Evolutionary conservation across 2,888 invertebrate species (phyloP), one percentile per base, ranked within the genome.

Genomic region (Epistrophella euchroma): DNA sequence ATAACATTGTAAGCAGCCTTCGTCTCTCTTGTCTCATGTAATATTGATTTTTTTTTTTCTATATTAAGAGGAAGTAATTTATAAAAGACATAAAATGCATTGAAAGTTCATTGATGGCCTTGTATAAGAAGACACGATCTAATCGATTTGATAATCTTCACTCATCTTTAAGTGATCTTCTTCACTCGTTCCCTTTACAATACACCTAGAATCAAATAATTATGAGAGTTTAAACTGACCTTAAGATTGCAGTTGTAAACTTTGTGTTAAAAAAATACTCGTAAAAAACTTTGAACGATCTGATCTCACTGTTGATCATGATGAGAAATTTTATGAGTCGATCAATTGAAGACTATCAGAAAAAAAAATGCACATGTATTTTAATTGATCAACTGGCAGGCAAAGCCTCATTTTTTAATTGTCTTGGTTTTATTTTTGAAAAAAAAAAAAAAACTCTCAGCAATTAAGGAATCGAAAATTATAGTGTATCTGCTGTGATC

Each of bases 161-260:
- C 13, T 43, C 56, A 72, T 72, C 72, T 50, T 73, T 40, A 55
- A 68, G 37, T 83, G 60, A 73, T 72, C 73, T 58, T 73, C 66
- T 70, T 28, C 17, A 45, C 15, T 13, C 17, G n/a, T 9, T 25
- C n/a, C n/a, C n/a, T n/a, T n/a, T n/a, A n/a, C 28, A 19, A 37
- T 37, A 47, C 15, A 9, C 17, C 28, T 52, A 35, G 35, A 66
- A 60, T 62, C 55, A 17, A 66, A 11, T 32, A 56, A 74, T 40
- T 73, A 45, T 62, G 22, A 37, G 47, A 47, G 25, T 19, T 60
- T 50, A 50, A 47, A 64, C 40, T 82, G 78, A 83, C 70, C 70
- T 74, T 74, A 71, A 52, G 55, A 73, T 72, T 77, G 60, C 72
- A 68, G 55, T 68, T 62, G 52, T 4, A 32, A 32, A 17, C 10